These are phyloP conservation scores for Pristionchus arcanus DNA, from an alignment of 2,888 invertebrate species.

Conservation along the genomic window DNA sequence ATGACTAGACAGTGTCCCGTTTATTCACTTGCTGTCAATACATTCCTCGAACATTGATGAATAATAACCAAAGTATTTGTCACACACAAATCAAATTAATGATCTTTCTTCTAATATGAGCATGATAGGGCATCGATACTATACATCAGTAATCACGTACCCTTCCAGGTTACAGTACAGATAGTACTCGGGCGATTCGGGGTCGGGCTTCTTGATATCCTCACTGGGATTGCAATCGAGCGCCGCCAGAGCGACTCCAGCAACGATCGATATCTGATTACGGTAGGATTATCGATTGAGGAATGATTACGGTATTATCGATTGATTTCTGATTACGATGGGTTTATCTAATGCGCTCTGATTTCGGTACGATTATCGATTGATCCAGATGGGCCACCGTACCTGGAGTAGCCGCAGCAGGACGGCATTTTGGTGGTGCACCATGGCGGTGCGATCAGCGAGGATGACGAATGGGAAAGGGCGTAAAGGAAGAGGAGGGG, in stretches of 20 bases:
- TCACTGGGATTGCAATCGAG: constrained; percentile 57
- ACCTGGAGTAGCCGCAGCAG: constrained; percentile 33
- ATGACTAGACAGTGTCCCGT: neutral
- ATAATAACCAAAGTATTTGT: no score
- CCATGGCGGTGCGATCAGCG: constrained; percentile 23
- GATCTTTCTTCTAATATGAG: no score
- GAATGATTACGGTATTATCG: neutral
- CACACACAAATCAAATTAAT: no score
- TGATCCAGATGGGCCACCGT: neutral
- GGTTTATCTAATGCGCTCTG: no score
- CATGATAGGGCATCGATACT: no score
- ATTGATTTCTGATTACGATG: neutral
- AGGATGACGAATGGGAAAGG: constrained; percentile 49
- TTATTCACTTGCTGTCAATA: neutral
- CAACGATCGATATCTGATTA: constrained; percentile 49
- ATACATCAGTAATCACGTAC: constrained; percentile 56
- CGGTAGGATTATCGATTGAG: neutral
- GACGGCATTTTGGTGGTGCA: constrained; percentile 21
- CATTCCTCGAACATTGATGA: no score
- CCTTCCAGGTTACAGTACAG: constrained; percentile 78
- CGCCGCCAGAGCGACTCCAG: constrained; percentile 37
- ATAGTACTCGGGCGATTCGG: constrained; percentile 71
- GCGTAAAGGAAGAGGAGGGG: neutral
- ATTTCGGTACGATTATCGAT: neutral
- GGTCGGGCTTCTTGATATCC: constrained; percentile 72